Conservation (phyloP, 2,797 vertebrate genomes). For the Xiphophorus birchmanni region DNA sequence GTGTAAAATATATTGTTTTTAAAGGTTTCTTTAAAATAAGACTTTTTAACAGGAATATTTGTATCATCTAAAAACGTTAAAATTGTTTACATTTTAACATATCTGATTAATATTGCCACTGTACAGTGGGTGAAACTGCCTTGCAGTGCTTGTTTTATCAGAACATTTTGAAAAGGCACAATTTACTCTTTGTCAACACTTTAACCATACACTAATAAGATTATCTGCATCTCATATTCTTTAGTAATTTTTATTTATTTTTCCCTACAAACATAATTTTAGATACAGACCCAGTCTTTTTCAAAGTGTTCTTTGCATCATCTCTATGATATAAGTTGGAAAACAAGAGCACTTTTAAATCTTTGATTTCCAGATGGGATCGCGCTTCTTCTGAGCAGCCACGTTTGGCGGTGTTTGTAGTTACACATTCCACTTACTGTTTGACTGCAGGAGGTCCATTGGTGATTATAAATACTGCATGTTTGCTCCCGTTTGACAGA, state of each 20-base stretch:
- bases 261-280: no score
- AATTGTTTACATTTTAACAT: not conserved
- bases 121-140: not conserved
- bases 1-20: not conserved
- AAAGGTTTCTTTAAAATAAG: not conserved
- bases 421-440: slow-evolving; percentile 35
- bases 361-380: slow-evolving; percentile 25
- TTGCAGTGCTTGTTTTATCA: not conserved
- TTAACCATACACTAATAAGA: not conserved
- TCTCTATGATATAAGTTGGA: not conserved
- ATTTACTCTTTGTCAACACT: not conserved
- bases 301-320: not conserved
- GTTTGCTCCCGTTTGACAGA: slow-evolving; percentile 58
- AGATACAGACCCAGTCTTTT: not conserved
- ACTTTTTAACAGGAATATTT: not conserved
- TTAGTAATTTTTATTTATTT: not conserved
- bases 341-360: slow-evolving; percentile 16
- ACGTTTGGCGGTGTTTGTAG: slow-evolving; percentile 14
- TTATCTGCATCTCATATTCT: not conserved
- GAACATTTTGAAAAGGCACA: not conserved
- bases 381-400: not conserved
- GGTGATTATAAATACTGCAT: slow-evolving; percentile 67
- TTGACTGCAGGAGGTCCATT: slow-evolving; percentile 62
- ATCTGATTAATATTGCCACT: not conserved
- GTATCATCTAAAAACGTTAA: not conserved